A percentile compares a stretch with the other conserved stretches of the same genome.
Conservation (phyloP, 2,113 vertebrate genomes). For the Otolemur garnettii region DNA sequence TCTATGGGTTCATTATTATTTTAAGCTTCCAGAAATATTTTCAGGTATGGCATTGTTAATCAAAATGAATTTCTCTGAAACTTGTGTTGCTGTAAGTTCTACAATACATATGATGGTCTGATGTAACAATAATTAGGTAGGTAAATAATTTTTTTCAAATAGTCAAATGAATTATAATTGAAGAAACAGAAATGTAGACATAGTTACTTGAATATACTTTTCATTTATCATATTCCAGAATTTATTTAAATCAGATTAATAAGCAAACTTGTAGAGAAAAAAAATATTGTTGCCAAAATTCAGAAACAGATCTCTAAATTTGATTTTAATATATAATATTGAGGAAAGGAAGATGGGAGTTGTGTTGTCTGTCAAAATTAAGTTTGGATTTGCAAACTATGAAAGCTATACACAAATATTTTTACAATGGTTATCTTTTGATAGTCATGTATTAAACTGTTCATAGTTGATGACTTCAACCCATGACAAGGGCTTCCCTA, state of each 20-base stretch:
- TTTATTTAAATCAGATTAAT: background rate
- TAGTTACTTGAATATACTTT: background rate
- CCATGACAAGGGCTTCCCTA: background rate
- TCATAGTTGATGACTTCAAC: background rate
- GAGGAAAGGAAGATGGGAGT: background rate
- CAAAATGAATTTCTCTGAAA: background rate
- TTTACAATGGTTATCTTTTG: background rate
- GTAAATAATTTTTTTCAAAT: conserved; percentile 29
- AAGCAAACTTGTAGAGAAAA: conserved; percentile 5
- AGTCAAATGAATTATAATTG: conserved; percentile 26
- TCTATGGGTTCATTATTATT: conserved; percentile 22
- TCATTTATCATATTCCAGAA: background rate
- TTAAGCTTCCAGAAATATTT: conserved; percentile 29
- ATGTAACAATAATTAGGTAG: background rate
- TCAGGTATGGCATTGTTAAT: conserved; percentile 10
- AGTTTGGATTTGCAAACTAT: background rate
- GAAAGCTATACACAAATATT: background rate
- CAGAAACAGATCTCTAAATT: background rate
- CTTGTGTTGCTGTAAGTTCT: conserved; percentile 21
- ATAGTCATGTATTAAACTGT: background rate
- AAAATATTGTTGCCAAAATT: background rate
- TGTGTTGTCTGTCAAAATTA: background rate
- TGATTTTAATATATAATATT: background rate
- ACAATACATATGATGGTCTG: background rate
- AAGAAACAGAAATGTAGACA: background rate